A percentile compares a stretch with the other conserved stretches of the same genome.
Conservation (phyloP, 2,113 vertebrate species). For the Gnathonemus longibarbis region DNA sequence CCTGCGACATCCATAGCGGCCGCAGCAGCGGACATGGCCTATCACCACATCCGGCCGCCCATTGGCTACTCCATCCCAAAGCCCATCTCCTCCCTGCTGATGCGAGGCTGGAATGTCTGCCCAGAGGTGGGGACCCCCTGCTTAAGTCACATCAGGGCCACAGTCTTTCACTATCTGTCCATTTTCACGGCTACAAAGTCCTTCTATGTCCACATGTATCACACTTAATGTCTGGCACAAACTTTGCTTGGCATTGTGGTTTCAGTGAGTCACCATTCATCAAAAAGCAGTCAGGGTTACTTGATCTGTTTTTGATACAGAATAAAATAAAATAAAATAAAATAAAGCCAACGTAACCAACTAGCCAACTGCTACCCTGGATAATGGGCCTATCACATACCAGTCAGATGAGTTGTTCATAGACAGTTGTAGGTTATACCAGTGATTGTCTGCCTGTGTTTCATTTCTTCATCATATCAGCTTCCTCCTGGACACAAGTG, state of each 20-base stretch:
- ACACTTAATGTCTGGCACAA: neutral
- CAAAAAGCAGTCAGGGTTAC: neutral
- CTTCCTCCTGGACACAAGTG: neutral
- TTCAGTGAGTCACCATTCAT: neutral
- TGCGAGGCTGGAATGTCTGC: slow-evolving; percentile 83
- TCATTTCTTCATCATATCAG: neutral
- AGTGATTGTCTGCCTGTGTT: neutral
- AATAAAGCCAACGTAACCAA: neutral
- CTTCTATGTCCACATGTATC: neutral
- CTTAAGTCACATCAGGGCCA: neutral
- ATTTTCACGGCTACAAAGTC: neutral
- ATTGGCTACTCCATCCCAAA: slow-evolving; percentile 90
- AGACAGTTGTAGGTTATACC: neutral
- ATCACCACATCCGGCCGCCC: slow-evolving; percentile 84
- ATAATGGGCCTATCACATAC: neutral
- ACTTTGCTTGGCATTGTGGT: neutral
- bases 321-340: neutral
- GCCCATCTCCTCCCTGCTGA: slow-evolving; percentile 79
- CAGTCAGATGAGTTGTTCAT: neutral
- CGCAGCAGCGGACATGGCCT: slow-evolving; percentile 87
- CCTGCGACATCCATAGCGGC: slow-evolving; percentile 60
- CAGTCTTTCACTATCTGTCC: neutral
- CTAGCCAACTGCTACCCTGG: neutral
- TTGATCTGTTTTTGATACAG: neutral
- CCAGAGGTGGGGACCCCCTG: slow-evolving; percentile 69